A percentile compares a stretch with the other conserved stretches of the same genome.
These are phyloP conservation scores for Thinocorus orbignyianus DNA, from an alignment of 2,113 vertebrate genomes.

Conservation along the genomic window DNA sequence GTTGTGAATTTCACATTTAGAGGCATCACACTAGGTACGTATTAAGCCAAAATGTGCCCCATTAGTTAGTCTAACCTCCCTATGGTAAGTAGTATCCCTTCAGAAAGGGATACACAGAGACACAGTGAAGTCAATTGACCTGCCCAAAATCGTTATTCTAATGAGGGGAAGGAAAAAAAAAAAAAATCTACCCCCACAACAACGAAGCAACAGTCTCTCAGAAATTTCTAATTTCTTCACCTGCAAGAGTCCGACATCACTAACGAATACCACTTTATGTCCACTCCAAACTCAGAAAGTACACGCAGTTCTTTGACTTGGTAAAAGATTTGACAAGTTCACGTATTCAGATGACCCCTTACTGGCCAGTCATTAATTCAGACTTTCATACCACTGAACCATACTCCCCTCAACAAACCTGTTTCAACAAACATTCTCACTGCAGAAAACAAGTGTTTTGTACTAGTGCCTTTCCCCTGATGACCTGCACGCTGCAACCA, in stretches of 20 bases:
- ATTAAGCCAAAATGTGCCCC: neutral
- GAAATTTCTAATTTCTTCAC: neutral
- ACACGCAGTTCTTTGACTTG: neutral
- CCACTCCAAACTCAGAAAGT: neutral
- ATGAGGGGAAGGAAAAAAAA: neutral
- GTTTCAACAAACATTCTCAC: neutral
- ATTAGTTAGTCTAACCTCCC: neutral
- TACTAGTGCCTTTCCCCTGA: neutral
- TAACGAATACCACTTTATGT: neutral
- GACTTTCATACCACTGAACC: neutral
- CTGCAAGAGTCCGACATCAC: neutral
- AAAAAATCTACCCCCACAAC: too few relatives aligned
- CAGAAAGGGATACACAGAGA: neutral
- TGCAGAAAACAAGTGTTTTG: neutral
- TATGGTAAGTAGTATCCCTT: neutral
- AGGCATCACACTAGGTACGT: neutral
- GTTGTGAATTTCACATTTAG: neutral
- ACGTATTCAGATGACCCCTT: neutral
- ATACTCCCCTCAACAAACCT: neutral
- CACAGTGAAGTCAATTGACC: neutral
- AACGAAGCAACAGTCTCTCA: neutral
- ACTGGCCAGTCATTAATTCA: conserved; percentile 32
- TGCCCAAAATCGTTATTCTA: neutral
- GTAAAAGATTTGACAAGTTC: conserved; percentile 21
- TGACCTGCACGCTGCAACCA: neutral